Percentiles rank a stretch among this genome's conserved stretches.
phyloP scores from a whole-genome alignment of 2,888 invertebrate genomes.

The Dynastes tityus region DNA sequence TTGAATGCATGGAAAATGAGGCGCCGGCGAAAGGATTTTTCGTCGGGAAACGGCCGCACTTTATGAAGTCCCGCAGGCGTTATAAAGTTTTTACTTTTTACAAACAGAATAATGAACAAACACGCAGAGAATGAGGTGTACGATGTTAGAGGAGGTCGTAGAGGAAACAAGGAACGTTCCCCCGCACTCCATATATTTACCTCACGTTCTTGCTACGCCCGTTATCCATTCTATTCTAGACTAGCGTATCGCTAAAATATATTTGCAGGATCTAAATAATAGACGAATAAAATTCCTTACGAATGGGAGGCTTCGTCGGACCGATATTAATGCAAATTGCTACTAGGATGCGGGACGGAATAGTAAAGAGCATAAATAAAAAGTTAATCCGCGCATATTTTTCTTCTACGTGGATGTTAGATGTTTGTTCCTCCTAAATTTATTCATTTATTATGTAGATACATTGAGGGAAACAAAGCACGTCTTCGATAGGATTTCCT shows the following conservation, averaged over 20 bases:
- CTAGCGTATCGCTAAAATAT: slow-evolving; percentile 6
- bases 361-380: not conserved
- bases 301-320: not conserved
- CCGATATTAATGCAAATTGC: slow-evolving; percentile 15
- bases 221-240: not conserved
- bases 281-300: not conserved
- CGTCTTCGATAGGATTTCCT: not conserved
- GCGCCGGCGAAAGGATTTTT: not conserved
- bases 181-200: too few species aligned
- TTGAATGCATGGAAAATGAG: slow-evolving; percentile 10
- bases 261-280: slow-evolving; percentile 10
- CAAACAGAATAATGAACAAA: slow-evolving; percentile 13
- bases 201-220: too few species aligned
- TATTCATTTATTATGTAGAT: slow-evolving; percentile 1
- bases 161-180: not conserved
- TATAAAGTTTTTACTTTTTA: slow-evolving; percentile 12
- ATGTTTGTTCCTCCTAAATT: slow-evolving; percentile 4
- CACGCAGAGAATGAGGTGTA: not conserved
- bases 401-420: slow-evolving; percentile 3
- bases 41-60: not conserved
- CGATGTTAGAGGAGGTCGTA: not conserved
- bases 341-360: not conserved
- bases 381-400: not conserved
- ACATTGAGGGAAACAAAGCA: not conserved
- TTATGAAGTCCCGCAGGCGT: slow-evolving; percentile 10